A percentile compares a stretch with the other conserved stretches of the same genome.
These are phyloP conservation scores for Gallinago media DNA, from an alignment of 2,113 vertebrate species.

Conservation along the genomic window DNA sequence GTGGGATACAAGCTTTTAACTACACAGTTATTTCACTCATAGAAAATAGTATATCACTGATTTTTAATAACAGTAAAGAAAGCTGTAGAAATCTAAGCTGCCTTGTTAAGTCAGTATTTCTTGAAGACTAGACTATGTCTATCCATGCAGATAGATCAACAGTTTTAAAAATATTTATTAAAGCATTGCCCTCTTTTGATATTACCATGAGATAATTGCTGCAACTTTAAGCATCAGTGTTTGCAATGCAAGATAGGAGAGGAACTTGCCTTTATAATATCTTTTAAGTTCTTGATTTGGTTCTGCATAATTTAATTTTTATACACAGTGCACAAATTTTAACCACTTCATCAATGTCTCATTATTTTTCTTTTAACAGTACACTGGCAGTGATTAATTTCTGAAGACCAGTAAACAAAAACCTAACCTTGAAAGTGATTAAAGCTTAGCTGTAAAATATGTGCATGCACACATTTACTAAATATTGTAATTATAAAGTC, in stretches of 20 bases:
- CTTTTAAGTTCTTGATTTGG: conserved; percentile 47
- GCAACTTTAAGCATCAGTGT: neutral
- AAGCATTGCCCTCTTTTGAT: neutral
- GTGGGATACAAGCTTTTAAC: neutral
- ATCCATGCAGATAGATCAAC: neutral
- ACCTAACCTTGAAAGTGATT: conserved; percentile 67
- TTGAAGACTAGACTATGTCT: neutral
- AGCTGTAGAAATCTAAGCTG: neutral
- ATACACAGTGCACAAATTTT: conserved; percentile 74
- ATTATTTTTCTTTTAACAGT: conserved; percentile 80
- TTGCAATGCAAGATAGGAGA: neutral
- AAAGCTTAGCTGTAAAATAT: conserved; percentile 49
- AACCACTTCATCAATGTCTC: conserved; percentile 81
- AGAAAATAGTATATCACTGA: neutral
- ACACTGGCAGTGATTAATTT: conserved; percentile 82
- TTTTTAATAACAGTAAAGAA: neutral
- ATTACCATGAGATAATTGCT: conserved; percentile 9
- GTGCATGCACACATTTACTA: neutral
- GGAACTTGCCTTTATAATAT: neutral
- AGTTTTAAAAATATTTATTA: conserved; percentile 2
- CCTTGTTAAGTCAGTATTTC: neutral
- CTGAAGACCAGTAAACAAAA: conserved; percentile 79
- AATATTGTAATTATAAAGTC: neutral
- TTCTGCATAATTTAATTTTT: conserved; percentile 77
- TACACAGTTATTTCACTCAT: neutral